phyloP scores from a whole-genome alignment of 37 sponge, comb jelly and placozoan genomes.

The Ephydatia muelleri region DNA sequence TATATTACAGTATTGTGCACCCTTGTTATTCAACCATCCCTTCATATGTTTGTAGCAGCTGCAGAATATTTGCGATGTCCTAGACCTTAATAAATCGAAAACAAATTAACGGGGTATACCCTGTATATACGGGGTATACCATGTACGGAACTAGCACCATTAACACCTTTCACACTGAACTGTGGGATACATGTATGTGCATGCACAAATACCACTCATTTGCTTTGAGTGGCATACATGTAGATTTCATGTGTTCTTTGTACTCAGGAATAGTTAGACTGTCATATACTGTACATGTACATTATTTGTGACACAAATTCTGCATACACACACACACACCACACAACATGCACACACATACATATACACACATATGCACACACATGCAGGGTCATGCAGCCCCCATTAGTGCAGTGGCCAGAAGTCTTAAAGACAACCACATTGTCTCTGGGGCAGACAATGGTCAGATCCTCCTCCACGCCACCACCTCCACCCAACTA shows the following conservation, averaged over 20 bases:
- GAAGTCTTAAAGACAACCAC: slow-evolving; percentile 22
- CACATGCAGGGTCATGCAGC: slow-evolving; percentile 64
- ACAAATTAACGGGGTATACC: no score
- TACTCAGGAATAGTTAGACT: no score
- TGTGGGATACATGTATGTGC: not conserved
- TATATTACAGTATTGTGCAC: no score
- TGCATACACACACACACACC: not conserved
- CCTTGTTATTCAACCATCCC: no score
- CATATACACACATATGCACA: not conserved
- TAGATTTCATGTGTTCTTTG: not conserved
- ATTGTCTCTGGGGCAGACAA: slow-evolving; percentile 56
- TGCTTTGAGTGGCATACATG: not conserved
- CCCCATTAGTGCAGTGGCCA: slow-evolving; percentile 40
- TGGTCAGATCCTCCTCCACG: slow-evolving; percentile 64
- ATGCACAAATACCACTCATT: not conserved
- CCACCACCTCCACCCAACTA: slow-evolving; percentile 23
- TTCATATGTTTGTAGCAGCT: no score
- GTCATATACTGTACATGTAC: not conserved
- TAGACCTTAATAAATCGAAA: no score
- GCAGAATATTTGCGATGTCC: no score
- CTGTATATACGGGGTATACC: no score
- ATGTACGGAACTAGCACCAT: no score
- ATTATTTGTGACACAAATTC: no score
- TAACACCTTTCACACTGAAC: no score
- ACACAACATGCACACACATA: not conserved